These are phyloP conservation scores for Scortum barcoo DNA, from an alignment of 2,113 vertebrate species.

Conservation along the genomic window DNA sequence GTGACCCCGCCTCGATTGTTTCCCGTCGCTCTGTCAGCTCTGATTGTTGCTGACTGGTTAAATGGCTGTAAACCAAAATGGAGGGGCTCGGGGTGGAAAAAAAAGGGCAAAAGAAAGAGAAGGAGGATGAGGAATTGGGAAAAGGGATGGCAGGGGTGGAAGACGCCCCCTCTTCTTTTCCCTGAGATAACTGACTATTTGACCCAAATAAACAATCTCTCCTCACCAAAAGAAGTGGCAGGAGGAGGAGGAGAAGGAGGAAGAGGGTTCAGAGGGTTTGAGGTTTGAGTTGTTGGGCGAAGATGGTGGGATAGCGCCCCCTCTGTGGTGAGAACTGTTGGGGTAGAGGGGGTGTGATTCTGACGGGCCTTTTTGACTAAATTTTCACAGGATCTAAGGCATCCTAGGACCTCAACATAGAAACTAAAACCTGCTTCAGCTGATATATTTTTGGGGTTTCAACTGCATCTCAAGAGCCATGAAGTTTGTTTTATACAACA, in stretches of 20 bases:
- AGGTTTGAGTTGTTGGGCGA: constrained; percentile 36
- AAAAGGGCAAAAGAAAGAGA: constrained; percentile 70
- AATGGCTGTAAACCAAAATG: constrained; percentile 84
- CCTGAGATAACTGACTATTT: constrained; percentile 83
- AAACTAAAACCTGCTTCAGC: neutral
- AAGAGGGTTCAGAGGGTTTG: constrained; percentile 54
- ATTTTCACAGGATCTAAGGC: neutral
- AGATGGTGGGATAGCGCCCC: constrained; percentile 63
- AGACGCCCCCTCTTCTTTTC: constrained; percentile 70
- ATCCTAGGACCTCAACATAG: neutral
- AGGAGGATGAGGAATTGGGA: constrained; percentile 70
- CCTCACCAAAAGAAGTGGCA: constrained; percentile 61
- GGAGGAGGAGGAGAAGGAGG: constrained; percentile 37
- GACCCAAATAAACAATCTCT: constrained; percentile 86
- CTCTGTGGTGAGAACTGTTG: constrained; percentile 31
- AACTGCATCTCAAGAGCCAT: neutral
- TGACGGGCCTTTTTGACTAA: neutral
- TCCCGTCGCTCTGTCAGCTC: constrained; percentile 86
- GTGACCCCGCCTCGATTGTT: constrained; percentile 85
- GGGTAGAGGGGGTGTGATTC: constrained; percentile 16
- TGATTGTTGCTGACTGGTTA: constrained; percentile 87
- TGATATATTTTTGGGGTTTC: neutral
- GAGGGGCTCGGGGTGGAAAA: constrained; percentile 64
- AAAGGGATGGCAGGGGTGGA: constrained; percentile 50
- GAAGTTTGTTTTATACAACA: neutral